phyloP scores from a whole-genome alignment of 1,140 invertebrate genomes.

The Lepeophtheirus salmonis region DNA sequence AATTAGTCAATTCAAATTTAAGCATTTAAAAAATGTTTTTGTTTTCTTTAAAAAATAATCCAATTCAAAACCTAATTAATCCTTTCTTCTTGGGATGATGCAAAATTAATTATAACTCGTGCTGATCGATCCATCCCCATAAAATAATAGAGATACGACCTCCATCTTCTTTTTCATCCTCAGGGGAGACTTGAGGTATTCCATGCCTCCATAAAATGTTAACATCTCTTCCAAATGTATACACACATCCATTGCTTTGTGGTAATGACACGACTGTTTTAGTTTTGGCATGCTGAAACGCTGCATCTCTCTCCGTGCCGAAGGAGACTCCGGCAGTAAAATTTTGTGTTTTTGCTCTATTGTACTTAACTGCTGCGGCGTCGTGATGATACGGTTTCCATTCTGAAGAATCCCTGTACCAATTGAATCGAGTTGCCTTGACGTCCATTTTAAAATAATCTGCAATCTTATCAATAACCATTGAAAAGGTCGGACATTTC shows the following conservation, averaged over 20 bases:
- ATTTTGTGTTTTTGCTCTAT: constrained; percentile 12
- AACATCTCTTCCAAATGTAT: constrained; percentile 15
- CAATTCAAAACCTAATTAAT: too few species aligned
- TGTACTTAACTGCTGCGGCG: constrained; percentile 8
- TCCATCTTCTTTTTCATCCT: neutral
- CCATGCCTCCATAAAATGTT: constrained; percentile 16
- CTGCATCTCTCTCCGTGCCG: constrained; percentile 12
- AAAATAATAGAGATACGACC: constrained; percentile 13
- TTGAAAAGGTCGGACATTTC: constrained; percentile 5
- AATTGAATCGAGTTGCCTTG: constrained; percentile 14
- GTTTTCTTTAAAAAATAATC: too few species aligned
- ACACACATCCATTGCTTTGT: constrained; percentile 11
- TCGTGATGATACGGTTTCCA: constrained; percentile 19
- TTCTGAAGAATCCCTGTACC: constrained; percentile 12
- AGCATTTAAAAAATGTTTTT: too few species aligned
- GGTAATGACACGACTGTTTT: constrained; percentile 13
- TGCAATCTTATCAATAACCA: constrained; percentile 4
- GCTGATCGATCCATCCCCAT: constrained; percentile 15
- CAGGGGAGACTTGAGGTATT: constrained; percentile 9
- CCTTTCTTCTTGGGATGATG: too few species aligned
- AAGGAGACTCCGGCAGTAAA: constrained; percentile 15
- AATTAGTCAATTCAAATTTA: too few species aligned
- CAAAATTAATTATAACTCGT: too few species aligned
- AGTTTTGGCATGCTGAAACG: constrained; percentile 13
- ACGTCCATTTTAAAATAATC: constrained; percentile 15